A percentile compares a stretch with the other conserved stretches of the same genome.
Evolutionary conservation across 1,140 invertebrate species (phyloP).

Genomic region (Cepaea nemoralis): DNA sequence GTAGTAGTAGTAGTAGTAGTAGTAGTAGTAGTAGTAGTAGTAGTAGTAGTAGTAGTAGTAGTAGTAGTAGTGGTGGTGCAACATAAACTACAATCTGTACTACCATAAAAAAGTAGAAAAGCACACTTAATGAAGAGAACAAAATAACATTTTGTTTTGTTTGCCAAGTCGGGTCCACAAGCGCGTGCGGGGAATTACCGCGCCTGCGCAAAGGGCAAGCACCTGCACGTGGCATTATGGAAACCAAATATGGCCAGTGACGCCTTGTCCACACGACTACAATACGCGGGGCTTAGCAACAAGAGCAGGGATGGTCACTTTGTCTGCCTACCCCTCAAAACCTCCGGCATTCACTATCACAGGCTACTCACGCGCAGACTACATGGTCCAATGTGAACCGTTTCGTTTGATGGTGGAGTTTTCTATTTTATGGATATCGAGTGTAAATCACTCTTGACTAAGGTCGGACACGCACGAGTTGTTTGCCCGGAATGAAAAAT

Average conservation of each 20-base stretch:
- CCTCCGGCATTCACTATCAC: background rate
- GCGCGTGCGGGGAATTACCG: background rate
- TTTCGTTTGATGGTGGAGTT: background rate
- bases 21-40: too few species aligned
- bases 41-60: too few species aligned
- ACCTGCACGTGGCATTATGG: slow-evolving; percentile 12
- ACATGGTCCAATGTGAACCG: background rate
- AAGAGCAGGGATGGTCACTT: slow-evolving; percentile 1
- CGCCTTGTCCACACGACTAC: slow-evolving; percentile 5
- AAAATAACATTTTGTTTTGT: too few species aligned
- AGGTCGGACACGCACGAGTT: background rate
- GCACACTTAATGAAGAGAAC: too few species aligned
- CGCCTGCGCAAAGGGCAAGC: background rate
- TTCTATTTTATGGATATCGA: background rate
- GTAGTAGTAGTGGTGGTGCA: too few species aligned
- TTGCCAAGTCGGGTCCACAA: background rate
- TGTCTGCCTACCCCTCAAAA: background rate
- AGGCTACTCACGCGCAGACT: background rate
- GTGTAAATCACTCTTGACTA: background rate
- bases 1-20: too few species aligned
- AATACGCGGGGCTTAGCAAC: background rate
- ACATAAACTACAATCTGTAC: too few species aligned
- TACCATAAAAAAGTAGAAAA: too few species aligned
- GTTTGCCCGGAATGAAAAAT: background rate
- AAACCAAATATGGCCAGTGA: background rate